A percentile compares a stretch with the other conserved stretches of the same genome.
Conservation (phyloP, 2,797 vertebrate genomes). For the Limnodromus scolopaceus region DNA sequence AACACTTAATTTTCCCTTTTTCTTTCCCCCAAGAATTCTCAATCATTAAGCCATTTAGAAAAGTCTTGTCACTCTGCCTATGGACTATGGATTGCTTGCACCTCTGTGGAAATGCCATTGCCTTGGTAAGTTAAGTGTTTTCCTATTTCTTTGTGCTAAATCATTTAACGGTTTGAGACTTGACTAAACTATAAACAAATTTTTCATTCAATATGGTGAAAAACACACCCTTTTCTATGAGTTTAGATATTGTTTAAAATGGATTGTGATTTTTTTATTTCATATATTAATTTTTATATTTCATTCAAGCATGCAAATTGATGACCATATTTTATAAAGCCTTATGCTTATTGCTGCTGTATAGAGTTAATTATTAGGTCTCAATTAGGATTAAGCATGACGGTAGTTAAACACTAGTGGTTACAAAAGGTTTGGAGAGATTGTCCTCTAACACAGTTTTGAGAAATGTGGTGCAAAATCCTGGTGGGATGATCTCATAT, state of each 20-base stretch:
- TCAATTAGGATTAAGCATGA: not conserved
- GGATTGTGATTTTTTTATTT: not conserved
- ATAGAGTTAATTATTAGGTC: not conserved
- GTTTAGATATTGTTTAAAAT: not conserved
- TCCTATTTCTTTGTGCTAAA: not conserved
- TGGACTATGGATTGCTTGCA: not conserved
- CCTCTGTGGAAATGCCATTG: not conserved
- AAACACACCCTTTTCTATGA: not conserved
- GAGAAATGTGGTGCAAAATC: not conserved
- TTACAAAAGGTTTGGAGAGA: not conserved
- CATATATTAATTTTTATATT: not conserved
- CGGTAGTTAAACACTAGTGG: not conserved
- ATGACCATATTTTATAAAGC: not conserved
- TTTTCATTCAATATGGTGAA: not conserved
- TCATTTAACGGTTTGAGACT: not conserved
- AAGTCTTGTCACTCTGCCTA: not conserved
- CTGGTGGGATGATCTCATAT: not conserved
- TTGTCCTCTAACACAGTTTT: not conserved
- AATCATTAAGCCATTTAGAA: not conserved
- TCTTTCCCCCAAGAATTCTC: not conserved
- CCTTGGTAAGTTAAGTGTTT: not conserved
- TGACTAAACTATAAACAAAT: not conserved
- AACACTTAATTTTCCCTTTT: not conserved
- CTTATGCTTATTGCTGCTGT: not conserved
- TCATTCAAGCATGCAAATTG: not conserved